Base-by-base conservation (phyloP, 2,888 invertebrate genomes). In the Apoda limacodes region DNA sequence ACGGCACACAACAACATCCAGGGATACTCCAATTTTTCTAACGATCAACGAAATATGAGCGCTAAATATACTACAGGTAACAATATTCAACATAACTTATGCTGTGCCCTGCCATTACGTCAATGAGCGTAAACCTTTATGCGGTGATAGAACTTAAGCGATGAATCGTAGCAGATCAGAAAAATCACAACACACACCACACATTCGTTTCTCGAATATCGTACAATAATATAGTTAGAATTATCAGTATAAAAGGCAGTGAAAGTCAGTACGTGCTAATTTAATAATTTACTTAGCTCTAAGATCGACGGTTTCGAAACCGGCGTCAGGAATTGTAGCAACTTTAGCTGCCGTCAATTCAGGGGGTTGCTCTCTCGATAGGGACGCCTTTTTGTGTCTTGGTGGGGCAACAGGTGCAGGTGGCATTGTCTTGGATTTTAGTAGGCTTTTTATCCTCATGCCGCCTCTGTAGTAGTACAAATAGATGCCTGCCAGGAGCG, bases 391-490 rank as follows among this genome's bases (percentile, higher is more conserved):
- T 42, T 78, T 72, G 43, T 76, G 76, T 30, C 80, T 59, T 12
- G 80, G 80, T 4, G 81, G 81, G 0, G 80, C 70, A 2, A 80
- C 67, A 1, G 82, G 74, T 1, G 69, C 69, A 1, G 70, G 57
- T 0, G 55, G 34, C 2, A 67, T 55, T 2, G 64, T 57, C 34
- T 75, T 76, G 17, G 72, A 70, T 39, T 76, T 85, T 13, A 89
- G 61, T 57, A 88, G 78, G 42, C 71, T 82, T 66, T 88, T 88
- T 45, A 90, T 82, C 44, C 83, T 83, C 56, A 83, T 83, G 50
- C 87, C 87, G 51, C 88, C 85, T 65, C 88, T 86, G 76, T 90
- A 90, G 59, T 88, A 90, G 65, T 90, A 89, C 52, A 88, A 72
- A 66, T 90, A 91, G 49, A 90, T 76, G 37, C 86, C 82, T 40